Conservation (phyloP, 2,113 vertebrate species). For the Dasyornis broadbenti region DNA sequence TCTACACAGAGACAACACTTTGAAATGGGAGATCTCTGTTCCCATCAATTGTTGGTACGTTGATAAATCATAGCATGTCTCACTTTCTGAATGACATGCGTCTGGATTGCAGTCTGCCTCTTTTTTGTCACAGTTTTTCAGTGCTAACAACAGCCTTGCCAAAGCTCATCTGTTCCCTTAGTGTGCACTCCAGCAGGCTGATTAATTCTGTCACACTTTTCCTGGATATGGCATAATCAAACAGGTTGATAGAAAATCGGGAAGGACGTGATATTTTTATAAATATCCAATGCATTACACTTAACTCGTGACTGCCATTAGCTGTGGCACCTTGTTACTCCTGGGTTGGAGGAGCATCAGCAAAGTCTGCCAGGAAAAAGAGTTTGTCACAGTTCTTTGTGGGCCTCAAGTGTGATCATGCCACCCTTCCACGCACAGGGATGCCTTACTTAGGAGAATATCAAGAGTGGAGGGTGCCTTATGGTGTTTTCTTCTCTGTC, state of each 20-base stretch:
- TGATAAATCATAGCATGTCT: slow-evolving; percentile 50
- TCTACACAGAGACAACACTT: slow-evolving; percentile 1
- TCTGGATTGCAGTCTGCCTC: slow-evolving; percentile 30
- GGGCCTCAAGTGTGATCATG: background rate
- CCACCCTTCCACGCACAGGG: background rate
- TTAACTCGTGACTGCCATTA: background rate
- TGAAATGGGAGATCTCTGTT: background rate
- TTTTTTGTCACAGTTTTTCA: slow-evolving; percentile 12
- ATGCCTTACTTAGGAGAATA: background rate
- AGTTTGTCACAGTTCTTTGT: background rate
- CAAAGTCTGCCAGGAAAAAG: background rate
- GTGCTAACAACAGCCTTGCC: slow-evolving; percentile 22
- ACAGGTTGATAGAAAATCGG: background rate
- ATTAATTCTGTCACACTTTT: slow-evolving; percentile 35
- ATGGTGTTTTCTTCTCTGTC: slow-evolving; percentile 12
- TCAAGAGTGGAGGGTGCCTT: background rate
- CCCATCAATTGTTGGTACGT: background rate
- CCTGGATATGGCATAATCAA: background rate
- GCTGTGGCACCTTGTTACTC: background rate
- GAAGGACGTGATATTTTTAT: background rate
- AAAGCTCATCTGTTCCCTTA: slow-evolving; percentile 36
- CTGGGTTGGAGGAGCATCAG: background rate
- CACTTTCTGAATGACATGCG: slow-evolving; percentile 10
- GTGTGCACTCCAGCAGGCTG: background rate
- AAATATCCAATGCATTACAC: background rate